Evolutionary conservation across 1,140 invertebrate species (phyloP), one percentile per base, ranked within the genome.

Genomic region (Lordiphosa clarofinis): DNA sequence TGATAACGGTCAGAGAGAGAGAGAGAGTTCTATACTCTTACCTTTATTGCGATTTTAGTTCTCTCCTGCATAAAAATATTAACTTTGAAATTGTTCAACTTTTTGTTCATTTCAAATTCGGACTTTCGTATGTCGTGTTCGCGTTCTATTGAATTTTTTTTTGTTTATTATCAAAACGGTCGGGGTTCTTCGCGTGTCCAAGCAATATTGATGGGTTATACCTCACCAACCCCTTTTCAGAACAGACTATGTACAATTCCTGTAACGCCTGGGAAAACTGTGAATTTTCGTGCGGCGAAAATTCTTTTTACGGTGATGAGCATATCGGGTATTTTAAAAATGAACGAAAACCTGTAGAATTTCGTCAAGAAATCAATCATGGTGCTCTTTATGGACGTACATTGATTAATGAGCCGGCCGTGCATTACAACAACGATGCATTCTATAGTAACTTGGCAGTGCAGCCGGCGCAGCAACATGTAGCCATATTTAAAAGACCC

Each of bases 291-390:
- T 63, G 57, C 56, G 58, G 37, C 46, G 84, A 87, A 10, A 78
- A 35, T 43, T 65, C 48, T 49, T 87, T 87, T 40, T 87, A 87
- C 44, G 84, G 84, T 31, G 84, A 87, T n/a, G 76, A 86, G 33
- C 38, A 36, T 35, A 43, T 36, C 6, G 19, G 55, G 2, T 66
- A 58, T 4, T 78, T 59, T 15, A 73, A 72, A 39, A 50, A 15
- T 15, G 78, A 84, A 28, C 2, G 63, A 8, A 84, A 84, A 44
- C 24, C 53, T 12, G 55, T 56, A 52, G 35, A 39, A 44, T 9
- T 48, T 24, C 7, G 39, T n/a, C 39, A 49, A 9, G 31, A 21
- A 15, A 8, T 46, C 1, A 42, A 37, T 3, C 43, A 56, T 65
- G 61, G 74, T 36, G 42, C 48, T 3, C 42, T 70, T n/a, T 84